Conservation (phyloP, 2,797 vertebrate genomes). For the Pseudotriccus pelzelni region DNA sequence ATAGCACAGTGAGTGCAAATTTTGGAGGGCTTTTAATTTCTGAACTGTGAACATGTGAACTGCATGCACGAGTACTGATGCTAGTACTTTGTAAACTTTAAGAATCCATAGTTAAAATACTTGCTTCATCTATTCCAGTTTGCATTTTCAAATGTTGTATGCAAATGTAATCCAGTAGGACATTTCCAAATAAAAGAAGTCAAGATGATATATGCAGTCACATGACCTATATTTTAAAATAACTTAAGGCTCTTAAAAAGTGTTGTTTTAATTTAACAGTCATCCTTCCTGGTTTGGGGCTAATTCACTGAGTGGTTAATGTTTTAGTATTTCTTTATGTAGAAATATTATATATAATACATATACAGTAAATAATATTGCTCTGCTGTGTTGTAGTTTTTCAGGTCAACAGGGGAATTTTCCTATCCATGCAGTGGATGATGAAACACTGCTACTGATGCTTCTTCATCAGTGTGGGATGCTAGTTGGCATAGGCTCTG, state of each 20-base stretch:
- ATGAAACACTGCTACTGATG: neutral
- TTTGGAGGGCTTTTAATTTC: neutral
- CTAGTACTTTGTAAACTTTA: neutral
- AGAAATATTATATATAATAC: neutral
- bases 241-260: neutral
- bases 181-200: neutral
- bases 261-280: neutral
- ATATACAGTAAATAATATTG: neutral
- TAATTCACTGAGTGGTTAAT: neutral
- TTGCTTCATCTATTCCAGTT: neutral
- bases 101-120: neutral
- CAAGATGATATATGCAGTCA: neutral
- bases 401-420: neutral
- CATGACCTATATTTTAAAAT: neutral
- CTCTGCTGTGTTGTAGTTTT: neutral
- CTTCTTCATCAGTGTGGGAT: neutral
- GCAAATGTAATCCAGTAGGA: neutral
- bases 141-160: neutral
- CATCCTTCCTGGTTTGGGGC: neutral
- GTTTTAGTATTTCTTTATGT: neutral
- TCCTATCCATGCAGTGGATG: neutral
- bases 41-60: neutral
- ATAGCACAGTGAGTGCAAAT: rapidly evolving
- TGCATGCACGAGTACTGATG: neutral
- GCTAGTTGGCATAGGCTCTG: neutral